Evolutionary conservation across 2,888 invertebrate species (phyloP), one percentile per base, ranked within the genome.

Genomic region (Pseudococcus viburni): DNA sequence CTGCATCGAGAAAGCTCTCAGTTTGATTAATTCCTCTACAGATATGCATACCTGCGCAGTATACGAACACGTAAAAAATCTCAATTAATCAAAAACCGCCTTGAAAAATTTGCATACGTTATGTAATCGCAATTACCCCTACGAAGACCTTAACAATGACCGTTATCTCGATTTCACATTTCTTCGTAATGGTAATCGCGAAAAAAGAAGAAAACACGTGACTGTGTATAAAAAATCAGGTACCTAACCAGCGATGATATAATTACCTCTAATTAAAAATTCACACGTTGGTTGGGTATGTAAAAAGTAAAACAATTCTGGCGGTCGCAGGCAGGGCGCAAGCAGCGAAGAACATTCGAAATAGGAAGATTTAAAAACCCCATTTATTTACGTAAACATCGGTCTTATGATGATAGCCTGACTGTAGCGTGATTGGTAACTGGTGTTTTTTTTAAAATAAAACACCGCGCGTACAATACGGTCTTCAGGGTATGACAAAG

Each of bases 391-490:
- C 26, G 39, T 12, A 77, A 77, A 77, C 77, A 33, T 77, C 17
- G 39, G 17, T 77, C 77, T 33, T 39, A 77, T 39, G 77, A 77
- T 77, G 39, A 77, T 8, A 17, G 39, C 33, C 26, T 77, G 77
- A 77, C 39, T 26, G 39, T 33, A 39, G 77, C 77, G 77, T 77
- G 77, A 77, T 77, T 77, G 26, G 33, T 39, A 39, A 77, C 77
- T 77, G 77, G 7, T 73, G 12, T 46, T 46, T 46, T 46, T 46
- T 51, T 51, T 17, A 5, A 51, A 2, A 1, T 15, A 51, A 51
- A 51, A 6, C 46, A 46, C 4, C 46, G 9, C 12, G 46, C 0
- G 12, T 6, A 46, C 46, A 46, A 46, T 46, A 46, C 26, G 26
- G 26, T 33, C 26, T 33, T 46, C 64, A 9, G 26, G 26, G 26